These are phyloP conservation scores for Pyrrhosoma nymphula DNA, from an alignment of 2,888 invertebrate genomes.

Conservation along the genomic window DNA sequence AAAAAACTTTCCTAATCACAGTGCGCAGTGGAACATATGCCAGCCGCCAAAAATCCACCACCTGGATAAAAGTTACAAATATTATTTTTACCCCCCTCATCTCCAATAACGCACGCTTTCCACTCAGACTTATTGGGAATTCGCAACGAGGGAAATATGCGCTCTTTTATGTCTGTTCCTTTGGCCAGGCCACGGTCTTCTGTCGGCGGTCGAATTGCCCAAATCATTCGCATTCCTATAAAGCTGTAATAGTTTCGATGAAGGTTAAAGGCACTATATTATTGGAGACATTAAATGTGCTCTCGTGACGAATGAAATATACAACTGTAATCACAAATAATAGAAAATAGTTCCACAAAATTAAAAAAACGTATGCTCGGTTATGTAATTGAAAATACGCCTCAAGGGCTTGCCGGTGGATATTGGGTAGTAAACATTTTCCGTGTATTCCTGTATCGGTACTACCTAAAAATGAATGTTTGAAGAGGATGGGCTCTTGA, in stretches of 20 bases:
- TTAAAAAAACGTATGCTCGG: too few species aligned
- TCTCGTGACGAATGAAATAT: too few species aligned
- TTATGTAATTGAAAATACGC: too few species aligned
- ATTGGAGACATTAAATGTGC: too few species aligned
- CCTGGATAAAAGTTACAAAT: background rate
- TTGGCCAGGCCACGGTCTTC: background rate
- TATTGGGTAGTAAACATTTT: too few species aligned
- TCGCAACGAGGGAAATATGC: background rate
- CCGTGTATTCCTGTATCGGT: too few species aligned
- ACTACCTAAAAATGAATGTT: too few species aligned
- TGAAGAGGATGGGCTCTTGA: too few species aligned
- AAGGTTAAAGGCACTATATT: background rate
- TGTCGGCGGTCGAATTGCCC: background rate
- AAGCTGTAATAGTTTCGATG: background rate
- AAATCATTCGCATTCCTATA: background rate
- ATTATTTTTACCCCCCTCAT: background rate
- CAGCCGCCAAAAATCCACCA: background rate
- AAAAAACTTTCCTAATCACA: background rate
- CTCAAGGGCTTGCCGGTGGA: too few species aligned
- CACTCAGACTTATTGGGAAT: slow-evolving; percentile 15
- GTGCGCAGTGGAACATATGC: background rate
- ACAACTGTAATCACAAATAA: too few species aligned
- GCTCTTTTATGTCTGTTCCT: background rate
- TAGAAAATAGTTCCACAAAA: too few species aligned
- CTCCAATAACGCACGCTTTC: background rate